Conservation (phyloP, 2,113 vertebrate genomes). For the Ptyas mucosa region DNA sequence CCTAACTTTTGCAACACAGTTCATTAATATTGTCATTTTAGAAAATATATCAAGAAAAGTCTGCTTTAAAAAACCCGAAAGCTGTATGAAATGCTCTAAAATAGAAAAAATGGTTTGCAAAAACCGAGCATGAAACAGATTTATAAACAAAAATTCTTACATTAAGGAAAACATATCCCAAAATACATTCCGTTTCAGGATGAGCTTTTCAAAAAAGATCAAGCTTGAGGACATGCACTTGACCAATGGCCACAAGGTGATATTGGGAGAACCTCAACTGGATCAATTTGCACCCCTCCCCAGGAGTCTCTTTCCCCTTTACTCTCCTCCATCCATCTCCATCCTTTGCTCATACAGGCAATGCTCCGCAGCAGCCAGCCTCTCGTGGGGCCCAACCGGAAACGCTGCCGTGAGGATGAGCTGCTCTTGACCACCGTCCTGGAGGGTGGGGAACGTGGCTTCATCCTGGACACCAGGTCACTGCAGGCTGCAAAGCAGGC, state of each 20-base stretch:
- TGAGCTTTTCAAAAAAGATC: background rate
- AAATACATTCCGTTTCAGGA: background rate
- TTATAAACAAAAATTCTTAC: background rate
- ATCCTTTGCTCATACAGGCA: slow-evolving; percentile 50
- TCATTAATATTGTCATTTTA: background rate
- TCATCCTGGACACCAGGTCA: slow-evolving; percentile 77
- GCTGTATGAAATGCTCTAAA: background rate
- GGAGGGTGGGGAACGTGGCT: slow-evolving; percentile 62
- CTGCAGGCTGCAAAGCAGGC: slow-evolving; percentile 80
- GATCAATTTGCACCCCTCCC: background rate
- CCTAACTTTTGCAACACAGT: background rate
- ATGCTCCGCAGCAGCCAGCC: slow-evolving; percentile 84
- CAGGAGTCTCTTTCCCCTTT: background rate
- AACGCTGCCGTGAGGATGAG: slow-evolving; percentile 78
- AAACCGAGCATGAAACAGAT: background rate
- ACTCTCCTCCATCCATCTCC: background rate
- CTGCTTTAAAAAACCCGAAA: background rate
- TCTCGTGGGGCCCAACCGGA: slow-evolving; percentile 74
- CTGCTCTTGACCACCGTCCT: slow-evolving; percentile 61
- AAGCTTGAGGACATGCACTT: background rate
- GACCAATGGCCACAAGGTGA: background rate
- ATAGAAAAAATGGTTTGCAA: background rate
- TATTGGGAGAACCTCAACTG: background rate
- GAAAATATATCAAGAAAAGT: background rate
- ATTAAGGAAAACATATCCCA: background rate